Evolutionary conservation across 2,113 vertebrate genomes (phyloP).

Genomic region (Varanus komodoensis): DNA sequence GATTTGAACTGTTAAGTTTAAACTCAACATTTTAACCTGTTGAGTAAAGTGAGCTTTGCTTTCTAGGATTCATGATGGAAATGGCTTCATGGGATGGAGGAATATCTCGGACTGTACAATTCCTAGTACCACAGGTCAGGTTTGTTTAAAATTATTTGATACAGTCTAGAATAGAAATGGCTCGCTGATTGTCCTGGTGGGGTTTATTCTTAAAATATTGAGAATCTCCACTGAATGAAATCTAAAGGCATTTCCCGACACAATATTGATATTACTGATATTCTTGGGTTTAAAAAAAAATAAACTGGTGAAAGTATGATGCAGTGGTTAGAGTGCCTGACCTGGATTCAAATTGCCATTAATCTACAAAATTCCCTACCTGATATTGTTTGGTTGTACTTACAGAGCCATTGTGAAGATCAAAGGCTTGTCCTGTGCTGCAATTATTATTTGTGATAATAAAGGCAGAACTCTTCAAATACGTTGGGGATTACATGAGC

Average conservation of each 20-base stretch:
- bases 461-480: background rate
- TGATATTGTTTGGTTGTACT: background rate
- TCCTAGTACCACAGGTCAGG: slow-evolving; percentile 94
- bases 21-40: background rate
- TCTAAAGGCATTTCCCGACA: background rate
- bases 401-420: background rate
- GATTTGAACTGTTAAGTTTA: slow-evolving; percentile 74
- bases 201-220: background rate
- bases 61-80: slow-evolving; percentile 99
- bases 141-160: background rate
- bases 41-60: background rate
- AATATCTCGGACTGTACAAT: slow-evolving; percentile 96
- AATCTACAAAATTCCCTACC: background rate
- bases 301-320: too few relatives aligned
- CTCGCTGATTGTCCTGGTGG: background rate
- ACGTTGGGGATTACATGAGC: too few relatives aligned
- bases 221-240: background rate
- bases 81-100: slow-evolving; percentile 99
- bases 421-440: background rate
- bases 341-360: background rate
- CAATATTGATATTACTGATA: background rate
- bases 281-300: background rate
- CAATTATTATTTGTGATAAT: background rate
- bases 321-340: background rate
- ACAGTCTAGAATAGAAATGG: background rate